Percentiles rank a stretch among this genome's conserved stretches.
Conservation (phyloP, 53 echinoderm and acorn worm species). For the Paracentrotus lividus region DNA sequence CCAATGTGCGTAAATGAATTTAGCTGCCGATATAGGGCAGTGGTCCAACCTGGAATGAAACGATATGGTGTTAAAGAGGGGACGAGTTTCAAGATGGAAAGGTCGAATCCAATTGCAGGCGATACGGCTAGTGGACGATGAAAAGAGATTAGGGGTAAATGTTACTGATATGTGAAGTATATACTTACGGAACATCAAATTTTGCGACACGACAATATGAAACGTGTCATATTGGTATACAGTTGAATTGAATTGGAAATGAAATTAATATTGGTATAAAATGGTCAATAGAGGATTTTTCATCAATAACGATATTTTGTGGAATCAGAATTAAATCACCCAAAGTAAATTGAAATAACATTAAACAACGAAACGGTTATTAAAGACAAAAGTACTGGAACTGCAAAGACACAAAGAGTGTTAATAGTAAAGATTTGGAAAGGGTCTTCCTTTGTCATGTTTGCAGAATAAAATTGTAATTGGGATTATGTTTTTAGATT, state of each 20-base stretch:
- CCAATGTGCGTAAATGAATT: slow-evolving; percentile 29
- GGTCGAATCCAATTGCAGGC: slow-evolving; percentile 27
- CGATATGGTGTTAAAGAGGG: too few species aligned
- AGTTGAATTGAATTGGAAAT: neutral
- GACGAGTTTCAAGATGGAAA: slow-evolving; percentile 67
- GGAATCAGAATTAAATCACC: neutral
- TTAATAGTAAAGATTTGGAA: neutral
- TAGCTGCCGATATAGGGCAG: neutral
- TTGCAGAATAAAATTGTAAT: neutral
- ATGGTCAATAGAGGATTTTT: neutral
- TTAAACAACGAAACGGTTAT: neutral
- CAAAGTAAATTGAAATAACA: neutral
- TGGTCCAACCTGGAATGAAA: slow-evolving; percentile 67
- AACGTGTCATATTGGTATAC: neutral
- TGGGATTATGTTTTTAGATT: neutral
- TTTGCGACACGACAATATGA: neutral
- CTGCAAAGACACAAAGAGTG: slow-evolving; percentile 9
- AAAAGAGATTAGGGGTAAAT: neutral
- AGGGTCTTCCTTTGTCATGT: too few species aligned
- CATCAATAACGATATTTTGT: neutral
- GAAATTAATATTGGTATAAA: neutral
- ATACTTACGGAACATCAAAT: slow-evolving; percentile 15
- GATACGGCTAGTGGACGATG: slow-evolving; percentile 35
- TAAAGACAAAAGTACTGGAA: neutral
- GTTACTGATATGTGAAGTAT: neutral